Evolutionary conservation across 2,888 invertebrate species (phyloP).

Genomic region (Mesoligia furuncula): DNA sequence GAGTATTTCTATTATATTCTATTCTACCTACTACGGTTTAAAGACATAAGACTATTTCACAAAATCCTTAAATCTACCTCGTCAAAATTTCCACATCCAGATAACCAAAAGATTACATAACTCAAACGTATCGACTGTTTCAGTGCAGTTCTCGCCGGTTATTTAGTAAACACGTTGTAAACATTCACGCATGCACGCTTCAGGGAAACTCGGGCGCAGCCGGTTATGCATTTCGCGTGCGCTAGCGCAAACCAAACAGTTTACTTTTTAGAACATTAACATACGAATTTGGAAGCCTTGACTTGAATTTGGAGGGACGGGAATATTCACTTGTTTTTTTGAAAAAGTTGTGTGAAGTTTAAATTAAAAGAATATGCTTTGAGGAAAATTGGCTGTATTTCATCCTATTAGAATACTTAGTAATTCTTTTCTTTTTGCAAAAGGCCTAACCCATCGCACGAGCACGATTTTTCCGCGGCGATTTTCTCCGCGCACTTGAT

Average conservation of each 20-base stretch:
- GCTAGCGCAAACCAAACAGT: slow-evolving; percentile 36
- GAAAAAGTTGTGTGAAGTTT: not conserved
- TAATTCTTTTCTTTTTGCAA: not conserved
- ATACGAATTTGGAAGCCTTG: slow-evolving; percentile 22
- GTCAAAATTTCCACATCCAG: slow-evolving; percentile 21
- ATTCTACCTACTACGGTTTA: not conserved
- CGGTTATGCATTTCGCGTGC: slow-evolving; percentile 55
- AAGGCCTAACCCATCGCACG: no score
- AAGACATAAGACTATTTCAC: no score
- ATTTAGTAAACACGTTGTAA: slow-evolving; percentile 55
- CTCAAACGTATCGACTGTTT: slow-evolving; percentile 48
- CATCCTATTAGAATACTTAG: not conserved
- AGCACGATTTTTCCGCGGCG: no score
- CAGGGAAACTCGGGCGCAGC: slow-evolving; percentile 50
- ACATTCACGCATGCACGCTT: slow-evolving; percentile 60
- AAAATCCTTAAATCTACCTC: not conserved
- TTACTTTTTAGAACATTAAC: slow-evolving; percentile 36
- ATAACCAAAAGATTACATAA: slow-evolving; percentile 49
- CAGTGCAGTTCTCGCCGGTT: slow-evolving; percentile 38
- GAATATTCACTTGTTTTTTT: slow-evolving; percentile 2
- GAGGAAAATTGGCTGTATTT: not conserved
- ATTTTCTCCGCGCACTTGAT: no score
- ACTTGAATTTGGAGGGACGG: slow-evolving; percentile 21
- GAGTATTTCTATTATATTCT: not conserved
- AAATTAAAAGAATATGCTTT: not conserved